Evolutionary conservation across 2,113 vertebrate species (phyloP).

Genomic region (Balaeniceps rex): DNA sequence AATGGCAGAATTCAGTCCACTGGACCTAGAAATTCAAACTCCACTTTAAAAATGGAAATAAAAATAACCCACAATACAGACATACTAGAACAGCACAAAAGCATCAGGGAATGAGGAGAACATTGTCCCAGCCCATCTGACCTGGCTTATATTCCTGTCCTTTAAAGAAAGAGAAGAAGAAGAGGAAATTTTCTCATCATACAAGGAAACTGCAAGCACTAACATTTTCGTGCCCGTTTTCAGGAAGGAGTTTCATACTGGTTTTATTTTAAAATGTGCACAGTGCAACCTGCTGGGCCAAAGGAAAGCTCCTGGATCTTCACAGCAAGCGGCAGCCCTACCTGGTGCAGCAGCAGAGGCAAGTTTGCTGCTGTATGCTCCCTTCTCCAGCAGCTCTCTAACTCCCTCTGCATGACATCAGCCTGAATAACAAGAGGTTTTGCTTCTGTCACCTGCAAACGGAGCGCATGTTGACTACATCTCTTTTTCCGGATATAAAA

Average conservation of each 20-base stretch:
- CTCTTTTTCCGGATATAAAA: not conserved
- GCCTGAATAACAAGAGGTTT: conserved; percentile 69
- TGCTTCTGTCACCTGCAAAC: conserved; percentile 43
- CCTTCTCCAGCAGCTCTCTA: conserved; percentile 75
- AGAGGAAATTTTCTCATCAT: not conserved
- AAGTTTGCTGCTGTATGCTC: conserved; percentile 58
- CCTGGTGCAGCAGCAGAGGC: conserved; percentile 71
- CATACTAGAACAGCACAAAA: not conserved
- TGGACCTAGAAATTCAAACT: not conserved
- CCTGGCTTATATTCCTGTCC: not conserved
- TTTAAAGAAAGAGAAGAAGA: not conserved
- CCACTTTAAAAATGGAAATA: not conserved
- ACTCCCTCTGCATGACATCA: conserved; percentile 77
- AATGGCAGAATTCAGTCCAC: not conserved
- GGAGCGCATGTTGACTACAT: rapidly evolving
- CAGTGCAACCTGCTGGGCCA: not conserved
- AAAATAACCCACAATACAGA: not conserved
- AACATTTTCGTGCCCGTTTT: not conserved
- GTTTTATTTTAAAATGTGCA: not conserved
- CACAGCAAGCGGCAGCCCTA: not conserved
- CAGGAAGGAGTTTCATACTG: not conserved
- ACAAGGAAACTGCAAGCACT: not conserved
- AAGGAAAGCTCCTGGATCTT: not conserved
- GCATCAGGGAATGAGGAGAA: not conserved
- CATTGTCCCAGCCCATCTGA: not conserved